Evolutionary conservation across 2,888 invertebrate genomes (phyloP).

Genomic region (Eupeodes latifasciatus): DNA sequence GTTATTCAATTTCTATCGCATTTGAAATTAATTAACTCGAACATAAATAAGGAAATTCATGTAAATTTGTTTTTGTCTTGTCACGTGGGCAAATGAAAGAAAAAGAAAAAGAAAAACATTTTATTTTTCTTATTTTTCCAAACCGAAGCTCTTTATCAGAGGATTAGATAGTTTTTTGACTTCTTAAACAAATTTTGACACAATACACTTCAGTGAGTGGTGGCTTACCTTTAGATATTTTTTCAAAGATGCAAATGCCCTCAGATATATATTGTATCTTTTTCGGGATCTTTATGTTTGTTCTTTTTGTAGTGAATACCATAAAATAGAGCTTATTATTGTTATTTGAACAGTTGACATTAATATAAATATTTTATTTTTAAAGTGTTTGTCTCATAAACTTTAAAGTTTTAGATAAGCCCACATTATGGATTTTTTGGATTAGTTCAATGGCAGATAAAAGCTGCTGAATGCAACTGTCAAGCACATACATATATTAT

Average conservation of each 20-base stretch:
- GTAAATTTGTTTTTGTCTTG: constrained; percentile 29
- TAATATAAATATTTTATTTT: constrained; percentile 28
- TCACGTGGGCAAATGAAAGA: constrained; percentile 62
- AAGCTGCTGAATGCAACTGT: neutral
- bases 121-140: neutral
- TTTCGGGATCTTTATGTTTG: neutral
- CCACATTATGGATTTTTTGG: constrained; percentile 1
- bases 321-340: constrained; percentile 46
- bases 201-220: constrained; percentile 2
- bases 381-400: constrained; percentile 27
- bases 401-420: constrained; percentile 16
- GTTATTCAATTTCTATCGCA: constrained; percentile 53
- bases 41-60: constrained; percentile 40
- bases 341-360: constrained; percentile 32
- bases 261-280: neutral
- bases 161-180: constrained; percentile 44
- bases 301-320: neutral
- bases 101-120: neutral
- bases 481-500: neutral
- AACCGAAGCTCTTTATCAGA: constrained; percentile 32
- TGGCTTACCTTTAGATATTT: neutral
- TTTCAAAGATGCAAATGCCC: constrained; percentile 29
- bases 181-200: constrained; percentile 27
- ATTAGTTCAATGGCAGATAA: constrained; percentile 34
- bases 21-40: constrained; percentile 50